Evolutionary conservation across 2,888 invertebrate genomes (phyloP), one percentile per base, ranked within the genome.

Genomic region (Monoplex corrugatus): DNA sequence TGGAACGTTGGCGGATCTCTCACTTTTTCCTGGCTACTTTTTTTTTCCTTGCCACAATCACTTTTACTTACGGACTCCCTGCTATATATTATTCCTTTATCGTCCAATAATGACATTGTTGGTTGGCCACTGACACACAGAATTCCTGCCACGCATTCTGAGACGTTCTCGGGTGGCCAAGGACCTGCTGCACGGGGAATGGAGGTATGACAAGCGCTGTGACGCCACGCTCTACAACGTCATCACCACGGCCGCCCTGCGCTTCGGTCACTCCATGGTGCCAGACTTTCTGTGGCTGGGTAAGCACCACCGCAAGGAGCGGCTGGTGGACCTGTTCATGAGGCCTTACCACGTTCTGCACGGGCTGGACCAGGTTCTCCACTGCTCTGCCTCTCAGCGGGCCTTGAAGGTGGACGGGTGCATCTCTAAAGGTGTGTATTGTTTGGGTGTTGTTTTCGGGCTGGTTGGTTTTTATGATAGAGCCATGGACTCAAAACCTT

Each of bases 181-280:
- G 0, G 23, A 28, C 28, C 40, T 80, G 32, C 43, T 80, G 78
- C 10, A 13, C 23, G 43, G 78, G 28, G 8, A 40, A 35, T 90
- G 89, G 38, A 40, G 57, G 0, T 91, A 91, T 68, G 50, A 91
- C 63, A 44, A 40, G 0, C 89, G 19, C 13, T 38, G 91, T 23
- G 90, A 92, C 82, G 89, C 92, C 5, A 88, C 90, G 32, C 89
- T 90, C 23, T 85, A 86, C 40, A 91, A 91, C 75, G 89, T 88
- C 13, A 89, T 92, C 83, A 63, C 91, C n/a, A 87, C 89, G 8
- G 91, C 91, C 0, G 92, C 91, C 19, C 90, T 89, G 87, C 83
- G 92, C 57, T 92, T 89, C 87, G 92, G 92, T 2, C 92, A 92
- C 85, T 91, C 92, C 28, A 82, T 89, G 84, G 72, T 92, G 6